Evolutionary conservation across 35 echinoderm and acorn worm species (phyloP), one percentile per base, ranked within the genome.

Genomic region (Stichopus chloronotus): DNA sequence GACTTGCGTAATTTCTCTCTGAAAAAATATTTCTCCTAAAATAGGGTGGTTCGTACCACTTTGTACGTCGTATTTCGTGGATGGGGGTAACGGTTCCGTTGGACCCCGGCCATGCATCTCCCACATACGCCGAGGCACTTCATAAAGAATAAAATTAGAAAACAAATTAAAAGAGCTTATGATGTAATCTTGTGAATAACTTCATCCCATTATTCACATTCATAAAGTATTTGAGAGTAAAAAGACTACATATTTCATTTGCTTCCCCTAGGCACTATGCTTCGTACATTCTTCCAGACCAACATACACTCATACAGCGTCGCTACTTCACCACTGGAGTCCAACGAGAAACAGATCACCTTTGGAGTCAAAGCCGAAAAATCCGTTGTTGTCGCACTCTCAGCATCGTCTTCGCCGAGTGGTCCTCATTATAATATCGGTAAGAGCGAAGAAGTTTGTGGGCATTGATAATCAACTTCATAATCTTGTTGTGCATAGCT

Each of bases 221-320:
- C n/a, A 71, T 13, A 13, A 2, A 13, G 11, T 2, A 13, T 71
- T 71, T 11, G 65, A 71, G 65, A n/a, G 11, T n/a, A 71, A 71
- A 71, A 71, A 11, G 11, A 71, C 63, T 11, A 71, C 11, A 71
- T 11, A 13, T 1, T 11, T n/a, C 11, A 71, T 81, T 85, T 56
- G 19, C 52, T 84, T 43, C 10, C 84, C 14, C 7, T 13, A 91
- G 90, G 90, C 11, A 91, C 72, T 53, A 57, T 56, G 21, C 21
- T 79, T 1, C 43, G 90, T 53, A 91, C 90, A 6, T 91, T 78
- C 56, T 91, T 91, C 90, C 90, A 91, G 90, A 91, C 90, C 72
- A 91, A 91, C 90, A 91, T 91, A 56, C 17, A 91, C 56, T 77
- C 90, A 23, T 22, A 91, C 90, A 59, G 55, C 57, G 12, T 78